Evolutionary conservation across 2,113 vertebrate species (phyloP).

Genomic region (Zosterops lateralis): DNA sequence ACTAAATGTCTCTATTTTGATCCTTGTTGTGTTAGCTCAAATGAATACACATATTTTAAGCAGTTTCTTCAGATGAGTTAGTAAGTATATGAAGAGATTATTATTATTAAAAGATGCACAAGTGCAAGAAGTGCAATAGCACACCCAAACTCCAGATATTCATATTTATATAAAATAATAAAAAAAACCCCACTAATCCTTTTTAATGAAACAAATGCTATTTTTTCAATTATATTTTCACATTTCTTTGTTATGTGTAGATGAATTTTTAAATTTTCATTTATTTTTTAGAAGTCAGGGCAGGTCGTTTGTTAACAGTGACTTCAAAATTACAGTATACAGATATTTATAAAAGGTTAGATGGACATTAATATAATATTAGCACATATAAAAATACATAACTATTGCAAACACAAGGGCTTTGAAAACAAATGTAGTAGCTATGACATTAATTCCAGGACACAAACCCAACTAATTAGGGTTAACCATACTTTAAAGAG

Average conservation of each 20-base stretch:
- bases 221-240: background rate
- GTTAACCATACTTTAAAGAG: background rate
- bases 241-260: background rate
- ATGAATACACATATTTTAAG: conserved; percentile 52
- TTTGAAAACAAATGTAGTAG: background rate
- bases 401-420: background rate
- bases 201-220: background rate
- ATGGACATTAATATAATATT: background rate
- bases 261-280: background rate
- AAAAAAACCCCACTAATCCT: background rate
- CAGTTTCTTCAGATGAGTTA: conserved; percentile 47
- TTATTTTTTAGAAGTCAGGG: background rate
- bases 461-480: background rate
- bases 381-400: background rate
- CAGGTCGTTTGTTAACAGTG: background rate
- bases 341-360: background rate
- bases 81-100: conserved; percentile 4
- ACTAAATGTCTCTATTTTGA: conserved; percentile 65
- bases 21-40: conserved; percentile 21
- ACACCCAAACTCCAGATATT: background rate
- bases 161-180: conserved; percentile 18
- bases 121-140: conserved; percentile 9
- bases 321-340: background rate
- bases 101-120: background rate
- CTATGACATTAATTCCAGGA: background rate